phyloP scores from a whole-genome alignment of 1,140 invertebrate species.

The Bradynema listronoti region DNA sequence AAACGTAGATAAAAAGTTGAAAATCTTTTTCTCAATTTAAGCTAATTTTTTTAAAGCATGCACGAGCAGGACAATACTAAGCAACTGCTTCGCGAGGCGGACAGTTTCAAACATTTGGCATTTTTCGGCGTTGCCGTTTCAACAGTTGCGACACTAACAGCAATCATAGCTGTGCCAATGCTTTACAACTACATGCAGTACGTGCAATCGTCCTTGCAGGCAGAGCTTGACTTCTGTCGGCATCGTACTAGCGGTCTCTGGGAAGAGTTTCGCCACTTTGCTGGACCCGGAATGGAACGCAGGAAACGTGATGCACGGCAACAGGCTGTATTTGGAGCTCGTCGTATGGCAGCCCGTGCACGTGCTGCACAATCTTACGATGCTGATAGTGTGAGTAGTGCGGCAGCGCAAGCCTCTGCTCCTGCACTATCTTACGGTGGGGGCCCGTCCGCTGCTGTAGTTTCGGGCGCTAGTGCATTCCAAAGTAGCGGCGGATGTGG shows the following conservation, averaged over 20 bases:
- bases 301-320: conserved; percentile 8
- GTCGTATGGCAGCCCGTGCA: conserved; percentile 16
- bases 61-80: conserved; percentile 16
- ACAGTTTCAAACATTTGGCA: conserved; percentile 23
- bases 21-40: too few relatives aligned
- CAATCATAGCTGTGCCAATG: conserved; percentile 48
- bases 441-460: not conserved
- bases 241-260: conserved; percentile 25
- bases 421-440: not conserved
- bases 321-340: conserved; percentile 4
- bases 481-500: not conserved
- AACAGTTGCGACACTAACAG: conserved; percentile 46
- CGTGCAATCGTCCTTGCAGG: conserved; percentile 28
- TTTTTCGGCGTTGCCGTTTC: conserved; percentile 48
- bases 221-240: conserved; percentile 31
- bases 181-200: conserved; percentile 45
- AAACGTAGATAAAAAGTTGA: too few relatives aligned
- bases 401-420: too few relatives aligned
- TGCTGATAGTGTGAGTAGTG: too few relatives aligned
- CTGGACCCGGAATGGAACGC: not conserved
- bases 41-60: too few relatives aligned
- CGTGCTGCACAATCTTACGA: conserved; percentile 5
- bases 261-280: conserved; percentile 30
- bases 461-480: not conserved
- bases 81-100: conserved; percentile 15